phyloP scores from a whole-genome alignment of 2,797 vertebrate species.

The Coregonus sp. region DNA sequence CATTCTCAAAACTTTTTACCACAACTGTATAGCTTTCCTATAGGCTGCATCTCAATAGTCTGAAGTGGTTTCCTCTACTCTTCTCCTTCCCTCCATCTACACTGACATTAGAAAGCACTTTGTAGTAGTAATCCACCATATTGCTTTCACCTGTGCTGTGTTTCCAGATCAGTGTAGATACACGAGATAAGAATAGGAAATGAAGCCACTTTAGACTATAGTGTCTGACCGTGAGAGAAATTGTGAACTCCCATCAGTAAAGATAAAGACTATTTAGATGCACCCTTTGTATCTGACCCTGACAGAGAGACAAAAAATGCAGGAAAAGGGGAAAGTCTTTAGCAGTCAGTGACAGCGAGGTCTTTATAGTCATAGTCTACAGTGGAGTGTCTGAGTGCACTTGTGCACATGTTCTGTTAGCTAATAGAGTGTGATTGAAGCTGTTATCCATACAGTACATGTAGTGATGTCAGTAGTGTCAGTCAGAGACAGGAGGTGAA shows the following conservation, averaged over 20 bases:
- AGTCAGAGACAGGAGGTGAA: slow-evolving; percentile 73
- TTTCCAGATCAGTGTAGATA: background rate
- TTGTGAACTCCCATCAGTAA: too few relatives aligned
- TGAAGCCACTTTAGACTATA: background rate
- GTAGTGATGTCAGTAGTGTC: slow-evolving; percentile 52
- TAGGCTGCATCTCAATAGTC: too few relatives aligned
- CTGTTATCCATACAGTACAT: slow-evolving; percentile 48
- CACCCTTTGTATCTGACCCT: background rate
- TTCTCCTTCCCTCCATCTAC: too few relatives aligned
- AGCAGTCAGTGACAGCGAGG: background rate
- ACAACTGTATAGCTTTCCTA: too few relatives aligned
- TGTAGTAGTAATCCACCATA: background rate
- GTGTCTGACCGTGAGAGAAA: too few relatives aligned
- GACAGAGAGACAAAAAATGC: too few relatives aligned
- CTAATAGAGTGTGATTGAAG: slow-evolving; percentile 16
- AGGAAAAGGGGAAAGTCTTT: background rate
- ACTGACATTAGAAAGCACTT: background rate
- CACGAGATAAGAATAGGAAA: background rate
- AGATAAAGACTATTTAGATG: background rate
- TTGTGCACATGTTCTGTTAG: background rate
- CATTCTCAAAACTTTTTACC: too few relatives aligned
- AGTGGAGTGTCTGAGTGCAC: background rate
- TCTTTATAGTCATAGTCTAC: background rate
- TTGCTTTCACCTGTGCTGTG: background rate
- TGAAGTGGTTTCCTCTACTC: too few relatives aligned